Base-by-base conservation (phyloP, 2,797 vertebrate genomes). In the Leptatherina wallacei region DNA sequence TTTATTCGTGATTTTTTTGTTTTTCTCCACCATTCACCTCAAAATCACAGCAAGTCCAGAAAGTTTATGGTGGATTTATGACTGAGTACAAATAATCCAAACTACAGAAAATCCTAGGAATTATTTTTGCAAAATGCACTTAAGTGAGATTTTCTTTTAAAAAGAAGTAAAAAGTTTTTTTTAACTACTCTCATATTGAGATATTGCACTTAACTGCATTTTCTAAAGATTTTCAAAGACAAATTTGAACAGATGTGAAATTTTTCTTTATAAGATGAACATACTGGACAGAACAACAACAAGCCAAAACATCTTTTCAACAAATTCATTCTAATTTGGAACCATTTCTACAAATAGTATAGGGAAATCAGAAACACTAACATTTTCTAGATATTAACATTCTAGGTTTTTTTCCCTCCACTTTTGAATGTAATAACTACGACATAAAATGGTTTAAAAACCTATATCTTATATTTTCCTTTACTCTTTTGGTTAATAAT, bases 201-300 rank as follows among this genome's bases (percentile, higher is more conserved):
- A 42, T 42, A 42, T 20, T 47, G 6, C 18, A n/a, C 18, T 47
- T 47, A 47, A n/a, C 18, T 47, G 44, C 18, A 35, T 32, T 32
- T 32, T 32, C 6, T 32, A 4, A 32, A 32, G 30, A 32, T 32
- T 32, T 57, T 33, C 24, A 38, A 20, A 42, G 32, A 80, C 59
- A n/a, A 61, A 56, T 70, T 11, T 69, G 16, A 69, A 44, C 1
- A 16, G 14, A 76, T 69, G n/a, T 18, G 3, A 80, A 66, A 44
- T 44, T 74, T 73, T 32, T 47, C 36, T 61, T 59, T 38, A 36
- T 27, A 32, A 60, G 22, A 64, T 24, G 27, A 56, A 59, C 18
- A 35, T 27, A 56, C 3, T 16, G 29, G 44, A 57, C 55, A 61
- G 22, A 36, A 52, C 3, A 55, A 73, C 42, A 35, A 27, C 29